Base-by-base conservation (phyloP, 1,140 invertebrate species). In the Telenomus remus region DNA sequence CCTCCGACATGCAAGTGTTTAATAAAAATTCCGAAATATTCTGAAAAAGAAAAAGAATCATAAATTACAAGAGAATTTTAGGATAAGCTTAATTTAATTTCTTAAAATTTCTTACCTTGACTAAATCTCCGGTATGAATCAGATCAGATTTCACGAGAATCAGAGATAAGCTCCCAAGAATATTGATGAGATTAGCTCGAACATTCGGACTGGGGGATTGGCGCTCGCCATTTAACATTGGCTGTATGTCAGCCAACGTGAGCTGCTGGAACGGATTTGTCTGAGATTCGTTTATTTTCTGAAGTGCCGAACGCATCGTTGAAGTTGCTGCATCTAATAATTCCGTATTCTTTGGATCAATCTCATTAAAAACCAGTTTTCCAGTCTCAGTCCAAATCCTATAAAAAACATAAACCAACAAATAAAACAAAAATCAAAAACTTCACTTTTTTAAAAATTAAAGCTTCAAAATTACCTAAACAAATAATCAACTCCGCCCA, bases 111-210 rank as follows among this genome's bases (percentile, higher is more conserved):
- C 10, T 4, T 35, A 89, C 88, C 81, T 85, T 88, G 9, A 89
- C 69, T 34, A 88, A 61, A 65, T 82, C 76, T 2, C 64, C 42
- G 35, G 68, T 69, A 34, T 85, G 76, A 0, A 59, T 53, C 11
- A 53, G 61, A 11, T 70, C 34, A 8, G 75, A 74, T 33, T 78
- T 82, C 0, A 78, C 70, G 9, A 89, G 69, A 33, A 90, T 83
- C 9, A 88, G 78, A 4, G 88, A 91, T 35, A 94, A 79, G 48
- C 88, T 90, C 4, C 92, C 92, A 49, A 94, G 81, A 86, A 93
- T 93, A 51, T 92, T 86, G n/a, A 93, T 90, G 42, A 93, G 87
- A 82, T 94, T 94, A 0, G 90, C 89, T 63, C 91, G 88, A 42
- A 94, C 90, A 79, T 92, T 91, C 27, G 89, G 72, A 39, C 90